Evolutionary conservation across 2,888 invertebrate genomes (phyloP).

Genomic region (Callyntrura sp.): DNA sequence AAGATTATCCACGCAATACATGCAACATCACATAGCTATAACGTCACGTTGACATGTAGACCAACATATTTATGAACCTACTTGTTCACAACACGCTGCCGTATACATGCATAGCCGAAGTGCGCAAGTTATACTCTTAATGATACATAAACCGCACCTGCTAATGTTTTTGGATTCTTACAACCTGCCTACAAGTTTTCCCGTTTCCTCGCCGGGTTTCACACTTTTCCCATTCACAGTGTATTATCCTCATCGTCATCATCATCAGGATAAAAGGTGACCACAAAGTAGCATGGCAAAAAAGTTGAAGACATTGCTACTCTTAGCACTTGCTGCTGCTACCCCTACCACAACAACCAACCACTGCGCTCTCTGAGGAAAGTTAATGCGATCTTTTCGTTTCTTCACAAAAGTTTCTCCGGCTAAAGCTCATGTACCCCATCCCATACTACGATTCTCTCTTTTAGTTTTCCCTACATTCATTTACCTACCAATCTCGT

Average conservation of each 20-base stretch:
- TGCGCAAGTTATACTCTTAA: too few relatives aligned
- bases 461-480: neutral
- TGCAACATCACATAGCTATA: neutral
- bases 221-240: neutral
- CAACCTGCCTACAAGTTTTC: constrained; percentile 7
- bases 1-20: constrained; percentile 60
- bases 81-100: too few relatives aligned
- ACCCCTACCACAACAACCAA: too few relatives aligned
- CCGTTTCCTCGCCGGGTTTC: constrained; percentile 37
- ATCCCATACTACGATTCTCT: too few relatives aligned
- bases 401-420: constrained; percentile 32
- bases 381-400: too few relatives aligned
- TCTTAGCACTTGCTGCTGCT: too few relatives aligned
- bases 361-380: too few relatives aligned
- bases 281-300: constrained; percentile 67
- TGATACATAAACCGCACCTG: neutral
- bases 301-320: constrained; percentile 15
- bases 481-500: neutral
- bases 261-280: too few relatives aligned
- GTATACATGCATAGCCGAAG: too few relatives aligned
- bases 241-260: too few relatives aligned
- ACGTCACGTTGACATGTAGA: neutral
- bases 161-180: neutral
- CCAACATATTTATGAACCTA: too few relatives aligned
- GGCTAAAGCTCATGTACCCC: too few relatives aligned